Percentiles rank a stretch among this genome's conserved stretches.
These are phyloP conservation scores for Pseudomugil gertrudae DNA, from an alignment of 2,797 vertebrate genomes.

Conservation along the genomic window DNA sequence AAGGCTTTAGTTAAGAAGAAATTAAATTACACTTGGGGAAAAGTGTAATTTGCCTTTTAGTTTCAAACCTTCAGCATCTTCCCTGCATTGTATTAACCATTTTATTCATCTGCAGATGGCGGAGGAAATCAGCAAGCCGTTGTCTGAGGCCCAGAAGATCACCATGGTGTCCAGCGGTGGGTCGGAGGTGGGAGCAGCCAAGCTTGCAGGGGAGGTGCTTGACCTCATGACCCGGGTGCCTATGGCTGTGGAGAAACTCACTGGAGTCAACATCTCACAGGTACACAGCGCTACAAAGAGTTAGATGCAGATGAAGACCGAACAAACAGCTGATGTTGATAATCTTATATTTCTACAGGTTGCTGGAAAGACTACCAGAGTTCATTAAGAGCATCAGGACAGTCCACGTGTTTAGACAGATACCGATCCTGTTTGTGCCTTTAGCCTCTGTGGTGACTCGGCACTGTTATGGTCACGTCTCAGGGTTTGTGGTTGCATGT, in stretches of 20 bases:
- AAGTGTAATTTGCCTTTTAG: too few relatives aligned
- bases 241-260: conserved; percentile 86
- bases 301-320: neutral
- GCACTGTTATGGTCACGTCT: conserved; percentile 19
- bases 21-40: neutral
- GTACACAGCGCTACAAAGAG: conserved; percentile 59
- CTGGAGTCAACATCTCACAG: conserved; percentile 88
- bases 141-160: conserved; percentile 84
- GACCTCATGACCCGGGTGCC: conserved; percentile 90
- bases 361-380: conserved; percentile 34
- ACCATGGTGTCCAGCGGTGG: conserved; percentile 91
- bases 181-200: conserved; percentile 87
- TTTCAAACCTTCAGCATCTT: neutral
- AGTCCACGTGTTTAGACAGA: conserved; percentile 22
- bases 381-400: conserved; percentile 55
- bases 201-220: conserved; percentile 89
- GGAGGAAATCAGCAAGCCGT: conserved; percentile 89
- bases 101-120: conserved; percentile 81
- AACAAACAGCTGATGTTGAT: neutral
- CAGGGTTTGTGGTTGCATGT: conserved; percentile 49
- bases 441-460: conserved; percentile 33
- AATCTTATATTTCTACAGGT: conserved; percentile 51
- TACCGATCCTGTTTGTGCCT: conserved; percentile 44
- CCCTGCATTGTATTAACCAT: neutral
- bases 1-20: neutral